phyloP scores from a whole-genome alignment of 2,797 vertebrate genomes.

The Hydrolagus colliei region DNA sequence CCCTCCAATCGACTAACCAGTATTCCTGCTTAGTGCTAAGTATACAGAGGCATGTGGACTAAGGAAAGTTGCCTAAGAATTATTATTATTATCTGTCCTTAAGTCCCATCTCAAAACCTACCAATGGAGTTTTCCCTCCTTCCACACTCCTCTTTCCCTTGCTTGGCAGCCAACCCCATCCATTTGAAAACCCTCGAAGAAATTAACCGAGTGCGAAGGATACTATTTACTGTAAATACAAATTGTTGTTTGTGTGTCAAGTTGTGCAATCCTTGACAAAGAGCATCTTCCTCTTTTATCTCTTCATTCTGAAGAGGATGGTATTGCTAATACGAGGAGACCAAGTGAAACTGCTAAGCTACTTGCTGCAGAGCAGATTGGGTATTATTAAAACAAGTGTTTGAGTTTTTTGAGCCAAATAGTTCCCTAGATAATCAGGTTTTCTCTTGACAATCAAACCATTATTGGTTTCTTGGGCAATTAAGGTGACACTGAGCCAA shows the following conservation, averaged over 20 bases:
- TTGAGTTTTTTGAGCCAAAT: slow-evolving; percentile 20
- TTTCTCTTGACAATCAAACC: slow-evolving; percentile 2
- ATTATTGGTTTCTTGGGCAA: slow-evolving; percentile 10
- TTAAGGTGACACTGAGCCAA: slow-evolving; percentile 11
- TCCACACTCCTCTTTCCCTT: no score
- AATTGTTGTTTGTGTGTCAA: background rate
- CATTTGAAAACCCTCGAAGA: no score
- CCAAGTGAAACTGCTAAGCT: background rate
- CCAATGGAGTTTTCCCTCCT: no score
- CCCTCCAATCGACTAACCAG: no score
- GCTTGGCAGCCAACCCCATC: no score
- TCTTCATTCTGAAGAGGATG: background rate
- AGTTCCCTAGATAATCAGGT: slow-evolving; percentile 16
- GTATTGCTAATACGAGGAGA: background rate
- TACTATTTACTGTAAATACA: no score
- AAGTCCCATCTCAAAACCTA: no score
- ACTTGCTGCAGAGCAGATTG: slow-evolving; percentile 6
- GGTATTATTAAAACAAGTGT: background rate
- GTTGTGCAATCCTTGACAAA: background rate
- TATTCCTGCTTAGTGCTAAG: no score
- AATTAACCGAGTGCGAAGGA: no score
- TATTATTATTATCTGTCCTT: no score
- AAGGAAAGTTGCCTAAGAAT: no score
- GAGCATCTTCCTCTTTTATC: background rate
- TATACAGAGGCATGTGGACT: no score